Percentiles rank a stretch among this genome's conserved stretches.
Conservation (phyloP, 2,888 invertebrate species). For the Drosophila macrothrix region DNA sequence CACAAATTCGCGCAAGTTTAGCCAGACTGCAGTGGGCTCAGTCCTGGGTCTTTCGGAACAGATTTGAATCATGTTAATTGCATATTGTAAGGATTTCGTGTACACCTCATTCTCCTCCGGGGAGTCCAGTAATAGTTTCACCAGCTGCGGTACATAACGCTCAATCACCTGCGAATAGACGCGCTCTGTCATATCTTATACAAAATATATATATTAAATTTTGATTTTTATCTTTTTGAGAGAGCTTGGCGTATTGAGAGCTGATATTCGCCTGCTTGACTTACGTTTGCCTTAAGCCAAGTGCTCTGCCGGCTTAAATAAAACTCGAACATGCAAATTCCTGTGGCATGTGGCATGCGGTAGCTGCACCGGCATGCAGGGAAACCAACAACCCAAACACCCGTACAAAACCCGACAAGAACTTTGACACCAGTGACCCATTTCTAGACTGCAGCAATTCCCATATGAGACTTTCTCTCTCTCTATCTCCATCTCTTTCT, state of each 20-base stretch:
- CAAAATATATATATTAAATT: constrained; percentile 23
- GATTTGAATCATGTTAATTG: background rate
- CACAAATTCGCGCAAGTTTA: constrained; percentile 30
- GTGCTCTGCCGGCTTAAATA: constrained; percentile 37
- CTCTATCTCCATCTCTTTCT: constrained; percentile 1
- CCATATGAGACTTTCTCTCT: constrained; percentile 5
- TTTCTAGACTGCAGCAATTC: constrained; percentile 29
- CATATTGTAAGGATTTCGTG: constrained; percentile 8
- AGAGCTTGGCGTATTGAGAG: constrained; percentile 7
- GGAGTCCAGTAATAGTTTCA: constrained; percentile 16
- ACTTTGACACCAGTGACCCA: constrained; percentile 63
- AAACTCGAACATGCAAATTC: constrained; percentile 70
- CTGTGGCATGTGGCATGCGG: constrained; percentile 53
- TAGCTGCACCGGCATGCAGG: constrained; percentile 39
- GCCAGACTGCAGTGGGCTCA: background rate
- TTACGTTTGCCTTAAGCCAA: constrained; percentile 28
- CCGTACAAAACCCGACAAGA: constrained; percentile 21
- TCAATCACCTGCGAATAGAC: constrained; percentile 1
- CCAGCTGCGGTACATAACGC: constrained; percentile 31
- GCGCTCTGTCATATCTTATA: constrained; percentile 1
- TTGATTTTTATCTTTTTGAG: too few relatives aligned
- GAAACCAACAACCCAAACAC: constrained; percentile 21
- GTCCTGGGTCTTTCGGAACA: background rate
- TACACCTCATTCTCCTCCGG: background rate
- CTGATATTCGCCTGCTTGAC: constrained; percentile 33